Percentiles rank a stretch among this genome's conserved stretches.
Conservation (phyloP, 1,140 invertebrate species). For the Pseudachorutes palmiensis region DNA sequence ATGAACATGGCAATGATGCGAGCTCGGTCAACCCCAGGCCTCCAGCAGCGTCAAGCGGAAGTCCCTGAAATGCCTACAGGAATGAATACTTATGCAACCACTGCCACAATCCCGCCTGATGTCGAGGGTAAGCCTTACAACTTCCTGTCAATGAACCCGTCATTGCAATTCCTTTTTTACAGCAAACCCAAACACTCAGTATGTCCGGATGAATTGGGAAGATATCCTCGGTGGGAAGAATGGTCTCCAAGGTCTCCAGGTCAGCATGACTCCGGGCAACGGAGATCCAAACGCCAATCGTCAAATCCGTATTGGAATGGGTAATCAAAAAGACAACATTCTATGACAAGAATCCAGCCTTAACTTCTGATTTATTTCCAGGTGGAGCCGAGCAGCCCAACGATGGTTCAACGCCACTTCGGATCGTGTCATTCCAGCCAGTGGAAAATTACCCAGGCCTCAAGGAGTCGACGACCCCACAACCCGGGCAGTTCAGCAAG, state of each 20-base stretch:
- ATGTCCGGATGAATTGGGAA: slow-evolving; percentile 8
- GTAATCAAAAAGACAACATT: neutral
- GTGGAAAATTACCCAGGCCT: neutral
- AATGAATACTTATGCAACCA: neutral
- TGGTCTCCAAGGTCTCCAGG: neutral
- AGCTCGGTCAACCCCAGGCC: neutral
- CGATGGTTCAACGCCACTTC: slow-evolving; percentile 2
- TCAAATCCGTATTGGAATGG: slow-evolving; percentile 7
- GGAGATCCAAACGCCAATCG: slow-evolving; percentile 2
- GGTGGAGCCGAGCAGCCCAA: neutral
- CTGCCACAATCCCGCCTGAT: neutral
- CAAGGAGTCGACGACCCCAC: neutral
- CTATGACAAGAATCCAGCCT: neutral
- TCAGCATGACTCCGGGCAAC: neutral
- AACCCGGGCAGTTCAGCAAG: neutral
- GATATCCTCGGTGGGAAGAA: slow-evolving; percentile 7
- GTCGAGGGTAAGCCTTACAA: neutral
- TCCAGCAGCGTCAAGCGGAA: neutral
- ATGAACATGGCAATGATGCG: neutral
- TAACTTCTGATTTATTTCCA: neutral
- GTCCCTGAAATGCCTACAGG: neutral
- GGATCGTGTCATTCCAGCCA: neutral
- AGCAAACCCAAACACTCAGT: slow-evolving; percentile 1
- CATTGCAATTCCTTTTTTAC: too few species aligned
- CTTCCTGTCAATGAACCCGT: neutral